Base-by-base conservation (phyloP, 2,888 invertebrate species). In the Cybosia mesomella region DNA sequence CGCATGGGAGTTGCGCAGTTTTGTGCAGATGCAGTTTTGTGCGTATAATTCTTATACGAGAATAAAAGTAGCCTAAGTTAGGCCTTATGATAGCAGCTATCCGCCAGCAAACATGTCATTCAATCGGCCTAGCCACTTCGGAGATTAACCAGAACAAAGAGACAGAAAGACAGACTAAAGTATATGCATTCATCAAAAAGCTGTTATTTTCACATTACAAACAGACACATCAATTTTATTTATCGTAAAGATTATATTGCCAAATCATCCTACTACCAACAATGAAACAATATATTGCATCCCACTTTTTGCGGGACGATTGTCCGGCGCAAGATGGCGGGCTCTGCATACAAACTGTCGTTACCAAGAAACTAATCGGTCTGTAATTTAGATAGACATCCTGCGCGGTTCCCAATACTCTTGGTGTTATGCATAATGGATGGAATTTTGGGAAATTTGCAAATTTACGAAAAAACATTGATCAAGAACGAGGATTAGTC, bases 351-450 rank as follows among this genome's bases (percentile, higher is more conserved):
- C 82, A 64, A 88, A 88, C 74, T 71, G 15, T 18, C 36, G 74
- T 87, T 93, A 89, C 92, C 81, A 64, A 80, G 94, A 93, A 93
- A 88, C 89, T 94, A 94, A 93, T 93, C 91, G 91, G 34, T 83
- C 82, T 71, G 84, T 87, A 93, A 93, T 93, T 93, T 93, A 88
- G 91, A 88, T 89, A 89, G 82, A 90, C 89, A 90, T 92, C 92
- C 92, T 90, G 89, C 76, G 63, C 70, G 76, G 72, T 79, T 77
- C 80, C 34, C 73, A 79, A 78, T 78, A 88, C 85, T 86, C 86
- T 83, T 72, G 77, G 71, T 66, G 70, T 54, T 67, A 70, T 78
- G 86, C 89, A 88, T 87, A 87, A 90, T 82, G 87, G 87, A 78
- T 82, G 76, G 55, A 55, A 21, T 71, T 82, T 77, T 77, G 61